Base-by-base conservation (phyloP, 2,113 vertebrate genomes). In the Salvelinus alpinus region DNA sequence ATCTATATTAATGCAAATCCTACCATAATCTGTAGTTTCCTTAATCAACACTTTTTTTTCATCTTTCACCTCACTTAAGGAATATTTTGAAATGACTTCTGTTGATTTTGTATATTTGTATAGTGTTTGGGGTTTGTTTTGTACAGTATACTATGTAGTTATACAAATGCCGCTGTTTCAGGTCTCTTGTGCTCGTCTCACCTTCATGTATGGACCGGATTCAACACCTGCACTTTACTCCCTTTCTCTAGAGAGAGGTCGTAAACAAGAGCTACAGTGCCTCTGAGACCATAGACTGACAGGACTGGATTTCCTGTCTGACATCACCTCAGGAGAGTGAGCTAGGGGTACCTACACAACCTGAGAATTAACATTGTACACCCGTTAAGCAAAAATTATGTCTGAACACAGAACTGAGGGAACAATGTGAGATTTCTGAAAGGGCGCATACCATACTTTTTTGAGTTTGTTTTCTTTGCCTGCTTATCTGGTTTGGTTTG, bases 41-140 rank as follows among this genome's bases (percentile, higher is more conserved):
- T 20, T 66, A 11, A 72, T 0, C 31, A 27, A 65, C 54, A 22
- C 12, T 44, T 59, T 25, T 12, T 3, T 31, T 47, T 2, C 20
- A 38, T 51, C 12, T 51, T 51, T 51, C 48, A 51, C 14, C 3
- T 4, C 48, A 14, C 25, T 22, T 68, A n/a, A 5, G 14, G 34
- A 64, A 60, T 18, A 38, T 68, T 80, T 82, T 48, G 47, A 76
- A 65, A 78, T 27, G 20, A 83, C 34, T 72, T 66, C 62, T 79
- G 68, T 78, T 84, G 70, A 72, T 80, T 82, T 82, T 84, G 78
- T 81, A 83, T 74, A 75, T 89, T 84, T 88, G 90, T 91, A 87
- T 69, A 88, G 85, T 71, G 59, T 59, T 72, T 72, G 1, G 0
- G 25, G 8, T 59, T 13, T 69, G 2, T 48, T 64, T 88, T 88